Percentiles rank a stretch among this genome's conserved stretches.
Conservation (phyloP, 2,113 vertebrate species). For the Corvus hawaiiensis region DNA sequence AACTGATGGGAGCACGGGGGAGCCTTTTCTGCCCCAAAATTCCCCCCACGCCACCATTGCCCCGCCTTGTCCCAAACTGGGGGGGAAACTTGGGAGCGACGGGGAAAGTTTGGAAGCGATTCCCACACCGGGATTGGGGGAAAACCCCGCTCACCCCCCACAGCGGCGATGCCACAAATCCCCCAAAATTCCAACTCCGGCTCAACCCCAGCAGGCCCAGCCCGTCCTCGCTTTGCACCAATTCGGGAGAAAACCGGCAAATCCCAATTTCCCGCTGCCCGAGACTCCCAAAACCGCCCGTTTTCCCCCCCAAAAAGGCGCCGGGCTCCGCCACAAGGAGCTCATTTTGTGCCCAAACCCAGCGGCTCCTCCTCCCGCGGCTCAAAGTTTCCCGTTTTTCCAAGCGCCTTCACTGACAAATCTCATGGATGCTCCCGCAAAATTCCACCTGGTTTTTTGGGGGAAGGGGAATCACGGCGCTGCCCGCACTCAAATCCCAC, state of each 20-base stretch:
- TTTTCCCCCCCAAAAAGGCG: fast-evolving
- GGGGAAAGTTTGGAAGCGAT: background rate
- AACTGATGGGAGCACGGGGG: background rate
- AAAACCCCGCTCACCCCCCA: background rate
- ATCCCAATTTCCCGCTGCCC: background rate
- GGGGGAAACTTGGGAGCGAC: background rate
- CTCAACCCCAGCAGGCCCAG: background rate
- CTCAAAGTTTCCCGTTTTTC: background rate
- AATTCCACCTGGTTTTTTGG: background rate
- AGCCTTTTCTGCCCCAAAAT: background rate
- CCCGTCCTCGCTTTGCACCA: background rate
- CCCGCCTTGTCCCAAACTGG: background rate
- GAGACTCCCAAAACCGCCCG: background rate
- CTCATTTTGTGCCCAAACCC: background rate
- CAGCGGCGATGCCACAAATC: fast-evolving
- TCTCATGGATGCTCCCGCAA: background rate
- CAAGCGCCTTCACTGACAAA: background rate
- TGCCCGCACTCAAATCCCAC: background rate
- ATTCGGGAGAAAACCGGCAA: background rate
- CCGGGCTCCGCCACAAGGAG: background rate
- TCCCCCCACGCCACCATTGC: background rate
- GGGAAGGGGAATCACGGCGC: fast-evolving
- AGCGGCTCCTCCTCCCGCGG: background rate
- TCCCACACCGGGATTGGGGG: background rate
- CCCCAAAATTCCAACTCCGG: background rate